Conservation (phyloP, 2,797 vertebrate species). For the Tapirus indicus region DNA sequence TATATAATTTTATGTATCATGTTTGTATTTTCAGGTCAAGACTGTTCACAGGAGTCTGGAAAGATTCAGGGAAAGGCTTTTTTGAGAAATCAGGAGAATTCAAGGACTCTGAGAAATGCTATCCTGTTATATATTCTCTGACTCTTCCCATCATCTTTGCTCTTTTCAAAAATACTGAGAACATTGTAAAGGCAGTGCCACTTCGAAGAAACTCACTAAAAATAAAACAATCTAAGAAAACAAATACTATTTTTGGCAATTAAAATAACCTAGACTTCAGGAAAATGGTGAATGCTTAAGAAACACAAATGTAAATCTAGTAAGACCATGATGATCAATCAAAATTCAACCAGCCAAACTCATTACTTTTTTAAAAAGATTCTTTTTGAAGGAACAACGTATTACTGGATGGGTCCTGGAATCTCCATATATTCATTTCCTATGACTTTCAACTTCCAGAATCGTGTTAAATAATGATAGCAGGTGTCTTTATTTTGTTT, state of each 20-base stretch:
- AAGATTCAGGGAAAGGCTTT: not conserved
- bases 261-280: conserved; percentile 56
- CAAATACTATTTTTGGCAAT: conserved; percentile 48
- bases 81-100: conserved; percentile 42
- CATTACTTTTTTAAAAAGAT: not conserved
- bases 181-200: conserved; percentile 50
- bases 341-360: conserved; percentile 43
- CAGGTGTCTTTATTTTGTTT: not conserved
- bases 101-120: conserved; percentile 30
- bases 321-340: conserved; percentile 10
- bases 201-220: conserved; percentile 36
- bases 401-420: not conserved
- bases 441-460: not conserved
- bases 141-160: conserved; percentile 44
- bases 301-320: conserved; percentile 54
- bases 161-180: conserved; percentile 45
- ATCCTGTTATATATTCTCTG: not conserved
- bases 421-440: not conserved
- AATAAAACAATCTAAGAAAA: not conserved
- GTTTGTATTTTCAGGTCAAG: conserved; percentile 6
- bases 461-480: not conserved
- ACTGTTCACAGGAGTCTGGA: not conserved
- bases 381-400: conserved; percentile 9
- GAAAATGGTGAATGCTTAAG: conserved; percentile 54
- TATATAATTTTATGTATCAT: not conserved